A percentile compares a stretch with the other conserved stretches of the same genome.
Conservation (phyloP, 2,888 invertebrate species). For the Cenopis cana region DNA sequence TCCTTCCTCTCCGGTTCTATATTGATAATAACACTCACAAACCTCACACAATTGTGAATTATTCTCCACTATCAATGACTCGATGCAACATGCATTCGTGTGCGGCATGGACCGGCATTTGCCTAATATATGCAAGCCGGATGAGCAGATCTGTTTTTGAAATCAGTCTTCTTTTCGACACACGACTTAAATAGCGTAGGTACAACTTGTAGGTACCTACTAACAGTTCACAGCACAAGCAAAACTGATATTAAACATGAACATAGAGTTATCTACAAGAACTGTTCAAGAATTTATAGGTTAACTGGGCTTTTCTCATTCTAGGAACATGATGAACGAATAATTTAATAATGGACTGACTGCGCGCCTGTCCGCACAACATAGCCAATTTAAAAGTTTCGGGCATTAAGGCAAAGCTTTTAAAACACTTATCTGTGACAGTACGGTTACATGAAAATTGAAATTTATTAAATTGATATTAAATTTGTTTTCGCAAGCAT, state of each 20-base stretch:
- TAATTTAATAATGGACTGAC: constrained; percentile 58
- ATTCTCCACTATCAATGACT: neutral
- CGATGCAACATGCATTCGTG: constrained; percentile 16
- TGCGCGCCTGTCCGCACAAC: constrained; percentile 52
- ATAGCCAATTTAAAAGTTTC: constrained; percentile 55
- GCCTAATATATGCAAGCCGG: constrained; percentile 14
- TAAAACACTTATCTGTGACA: constrained; percentile 48
- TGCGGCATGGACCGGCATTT: neutral
- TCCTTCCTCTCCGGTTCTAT: no score
- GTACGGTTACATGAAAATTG: constrained; percentile 45
- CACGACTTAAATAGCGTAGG: no score
- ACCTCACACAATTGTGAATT: neutral
- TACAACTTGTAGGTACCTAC: no score
- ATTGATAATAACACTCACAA: neutral
- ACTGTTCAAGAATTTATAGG: no score
- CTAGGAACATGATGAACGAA: constrained; percentile 36
- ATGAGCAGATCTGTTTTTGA: constrained; percentile 8
- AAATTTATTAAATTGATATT: neutral
- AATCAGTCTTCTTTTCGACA: neutral
- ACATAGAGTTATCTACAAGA: no score
- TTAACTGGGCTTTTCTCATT: no score
- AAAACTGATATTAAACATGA: no score
- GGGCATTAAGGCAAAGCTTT: constrained; percentile 36
- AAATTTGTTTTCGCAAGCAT: neutral
- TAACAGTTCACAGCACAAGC: no score